Evolutionary conservation across 2,797 vertebrate species (phyloP).

Genomic region (Hyperoplus immaculatus): DNA sequence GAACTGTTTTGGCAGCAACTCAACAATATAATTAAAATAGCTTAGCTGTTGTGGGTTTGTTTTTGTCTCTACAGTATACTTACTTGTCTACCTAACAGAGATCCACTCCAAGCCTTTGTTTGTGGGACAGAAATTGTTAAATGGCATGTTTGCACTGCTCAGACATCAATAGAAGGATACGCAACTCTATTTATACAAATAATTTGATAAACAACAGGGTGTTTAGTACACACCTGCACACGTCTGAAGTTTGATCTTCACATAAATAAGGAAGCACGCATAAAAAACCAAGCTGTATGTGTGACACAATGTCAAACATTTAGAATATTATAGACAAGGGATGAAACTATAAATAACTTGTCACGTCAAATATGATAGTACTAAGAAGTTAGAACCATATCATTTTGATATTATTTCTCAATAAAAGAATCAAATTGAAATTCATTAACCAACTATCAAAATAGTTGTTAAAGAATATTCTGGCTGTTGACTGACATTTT

Average conservation of each 20-base stretch:
- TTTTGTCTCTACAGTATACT: slow-evolving; percentile 4
- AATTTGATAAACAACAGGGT: neutral
- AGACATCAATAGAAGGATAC: slow-evolving; percentile 9
- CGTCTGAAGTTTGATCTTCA: neutral
- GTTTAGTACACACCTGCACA: neutral
- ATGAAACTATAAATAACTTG: neutral
- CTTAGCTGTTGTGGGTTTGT: slow-evolving; percentile 34
- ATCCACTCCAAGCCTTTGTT: neutral
- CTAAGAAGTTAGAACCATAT: neutral
- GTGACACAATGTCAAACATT: neutral
- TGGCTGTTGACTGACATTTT: neutral
- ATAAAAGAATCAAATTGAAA: neutral
- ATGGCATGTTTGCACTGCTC: slow-evolving; percentile 35
- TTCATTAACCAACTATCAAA: neutral
- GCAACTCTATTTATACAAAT: neutral
- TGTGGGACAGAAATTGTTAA: slow-evolving; percentile 25
- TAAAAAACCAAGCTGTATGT: neutral
- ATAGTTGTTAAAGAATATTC: neutral
- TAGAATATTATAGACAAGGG: neutral
- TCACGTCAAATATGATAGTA: neutral
- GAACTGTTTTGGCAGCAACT: neutral
- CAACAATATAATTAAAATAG: slow-evolving; percentile 55
- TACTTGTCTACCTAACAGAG: neutral
- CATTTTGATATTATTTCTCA: neutral
- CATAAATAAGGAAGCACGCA: neutral